Percentiles rank a stretch among this genome's conserved stretches.
Evolutionary conservation across 2,113 vertebrate genomes (phyloP).

Genomic region (Elephas maximus): DNA sequence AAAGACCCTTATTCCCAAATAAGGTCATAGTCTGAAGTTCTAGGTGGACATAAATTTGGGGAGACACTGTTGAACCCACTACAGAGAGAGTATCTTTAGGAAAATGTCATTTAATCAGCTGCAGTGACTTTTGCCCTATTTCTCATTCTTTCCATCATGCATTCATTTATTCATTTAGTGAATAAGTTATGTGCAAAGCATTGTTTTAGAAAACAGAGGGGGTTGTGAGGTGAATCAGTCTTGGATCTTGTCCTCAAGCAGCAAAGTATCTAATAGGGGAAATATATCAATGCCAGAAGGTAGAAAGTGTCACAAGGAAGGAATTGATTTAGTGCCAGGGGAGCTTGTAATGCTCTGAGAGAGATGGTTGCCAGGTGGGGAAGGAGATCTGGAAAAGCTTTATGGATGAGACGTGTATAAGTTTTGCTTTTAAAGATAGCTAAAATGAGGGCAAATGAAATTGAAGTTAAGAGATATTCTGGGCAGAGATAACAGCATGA

Average conservation of each 20-base stretch:
- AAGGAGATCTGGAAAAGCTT: background rate
- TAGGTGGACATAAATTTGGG: background rate
- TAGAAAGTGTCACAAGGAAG: background rate
- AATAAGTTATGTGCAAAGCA: background rate
- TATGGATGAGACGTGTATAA: background rate
- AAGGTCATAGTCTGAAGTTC: background rate
- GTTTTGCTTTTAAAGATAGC: constrained; percentile 30
- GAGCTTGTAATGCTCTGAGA: constrained; percentile 44
- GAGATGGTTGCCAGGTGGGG: background rate
- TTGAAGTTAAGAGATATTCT: background rate
- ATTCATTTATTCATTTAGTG: constrained; percentile 1
- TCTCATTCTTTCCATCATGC: background rate
- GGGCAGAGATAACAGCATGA: background rate
- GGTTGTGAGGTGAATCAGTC: background rate
- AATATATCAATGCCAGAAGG: background rate
- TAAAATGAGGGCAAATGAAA: background rate
- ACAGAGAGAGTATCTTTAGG: constrained; percentile 12
- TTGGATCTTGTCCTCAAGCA: constrained; percentile 4
- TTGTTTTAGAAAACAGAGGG: background rate
- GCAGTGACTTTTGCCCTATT: background rate
- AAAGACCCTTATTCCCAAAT: background rate
- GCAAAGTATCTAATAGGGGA: background rate
- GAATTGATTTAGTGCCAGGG: background rate
- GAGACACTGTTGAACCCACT: background rate
- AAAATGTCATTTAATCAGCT: constrained; percentile 36